Evolutionary conservation across 2,113 vertebrate species (phyloP).

Genomic region (Syngnathus typhle): DNA sequence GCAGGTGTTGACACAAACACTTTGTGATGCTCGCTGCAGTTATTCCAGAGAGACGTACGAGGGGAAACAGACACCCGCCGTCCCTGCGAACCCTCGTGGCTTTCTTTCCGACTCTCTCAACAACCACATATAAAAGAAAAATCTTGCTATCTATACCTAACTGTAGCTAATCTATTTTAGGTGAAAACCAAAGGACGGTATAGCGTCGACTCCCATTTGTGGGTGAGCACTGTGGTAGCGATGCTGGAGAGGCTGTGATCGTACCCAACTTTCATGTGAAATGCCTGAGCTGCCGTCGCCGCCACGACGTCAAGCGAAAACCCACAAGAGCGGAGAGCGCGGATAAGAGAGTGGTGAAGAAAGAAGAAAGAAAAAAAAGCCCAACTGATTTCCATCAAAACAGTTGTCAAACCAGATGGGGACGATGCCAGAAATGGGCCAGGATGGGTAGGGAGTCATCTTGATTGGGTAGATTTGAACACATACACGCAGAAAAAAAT

Average conservation of each 20-base stretch:
- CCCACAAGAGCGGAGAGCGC: slow-evolving; percentile 41
- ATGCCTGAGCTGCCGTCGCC: slow-evolving; percentile 47
- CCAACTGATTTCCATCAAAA: slow-evolving; percentile 73
- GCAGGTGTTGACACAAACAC: slow-evolving; percentile 73
- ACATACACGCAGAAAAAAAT: slow-evolving; percentile 46
- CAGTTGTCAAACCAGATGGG: slow-evolving; percentile 76
- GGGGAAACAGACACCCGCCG: slow-evolving; percentile 35
- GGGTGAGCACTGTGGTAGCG: slow-evolving; percentile 37
- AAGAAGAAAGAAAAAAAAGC: slow-evolving; percentile 15
- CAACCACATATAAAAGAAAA: slow-evolving; percentile 52
- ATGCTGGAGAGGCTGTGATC: slow-evolving; percentile 55
- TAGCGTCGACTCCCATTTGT: slow-evolving; percentile 25
- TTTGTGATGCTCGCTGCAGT: slow-evolving; percentile 61
- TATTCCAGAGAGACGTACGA: slow-evolving; percentile 61
- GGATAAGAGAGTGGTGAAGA: slow-evolving; percentile 57
- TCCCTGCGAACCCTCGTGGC: slow-evolving; percentile 42
- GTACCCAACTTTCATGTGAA: slow-evolving; percentile 56
- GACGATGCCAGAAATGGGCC: slow-evolving; percentile 64
- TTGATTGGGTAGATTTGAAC: slow-evolving; percentile 60
- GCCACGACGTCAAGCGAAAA: slow-evolving; percentile 58
- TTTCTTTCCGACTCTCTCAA: slow-evolving; percentile 62
- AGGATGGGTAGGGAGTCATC: slow-evolving; percentile 53
- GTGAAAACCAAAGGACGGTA: slow-evolving; percentile 25
- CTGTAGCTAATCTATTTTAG: slow-evolving; percentile 13
- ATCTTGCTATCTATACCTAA: slow-evolving; percentile 25